Evolutionary conservation across 2,113 vertebrate species (phyloP).

Genomic region (Gadus macrocephalus): DNA sequence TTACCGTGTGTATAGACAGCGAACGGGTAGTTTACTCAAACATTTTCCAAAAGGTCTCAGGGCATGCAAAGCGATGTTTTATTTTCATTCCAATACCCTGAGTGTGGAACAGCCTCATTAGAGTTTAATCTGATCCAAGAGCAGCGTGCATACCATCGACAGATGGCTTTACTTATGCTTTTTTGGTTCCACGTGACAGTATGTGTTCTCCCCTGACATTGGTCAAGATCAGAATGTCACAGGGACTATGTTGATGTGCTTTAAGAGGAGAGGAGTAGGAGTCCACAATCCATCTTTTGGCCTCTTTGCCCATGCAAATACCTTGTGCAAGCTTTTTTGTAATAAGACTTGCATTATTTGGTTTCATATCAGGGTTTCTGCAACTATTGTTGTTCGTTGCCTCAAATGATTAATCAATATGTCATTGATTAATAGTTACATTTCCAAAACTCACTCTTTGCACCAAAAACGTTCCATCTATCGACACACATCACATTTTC

Average conservation of each 20-base stretch:
- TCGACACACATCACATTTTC: too few relatives aligned
- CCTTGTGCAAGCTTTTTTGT: too few relatives aligned
- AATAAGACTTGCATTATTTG: too few relatives aligned
- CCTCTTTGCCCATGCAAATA: too few relatives aligned
- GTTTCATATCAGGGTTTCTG: too few relatives aligned
- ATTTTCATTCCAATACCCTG: constrained; percentile 1
- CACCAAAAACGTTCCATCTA: too few relatives aligned
- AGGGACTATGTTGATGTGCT: neutral
- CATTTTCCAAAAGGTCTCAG: neutral
- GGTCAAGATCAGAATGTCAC: constrained; percentile 6
- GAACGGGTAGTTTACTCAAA: neutral
- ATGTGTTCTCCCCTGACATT: constrained; percentile 18
- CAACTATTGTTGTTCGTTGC: too few relatives aligned
- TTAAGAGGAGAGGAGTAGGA: neutral
- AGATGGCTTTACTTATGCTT: neutral
- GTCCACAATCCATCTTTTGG: too few relatives aligned
- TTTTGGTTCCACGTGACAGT: constrained; percentile 16
- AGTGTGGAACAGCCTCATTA: neutral
- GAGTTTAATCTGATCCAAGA: neutral
- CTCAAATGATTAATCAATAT: too few relatives aligned
- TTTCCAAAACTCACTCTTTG: too few relatives aligned
- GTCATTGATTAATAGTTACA: too few relatives aligned
- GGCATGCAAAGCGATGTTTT: neutral
- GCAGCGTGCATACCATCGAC: neutral
- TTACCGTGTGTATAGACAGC: too few relatives aligned